These are phyloP conservation scores for Chiridota heheva DNA, from an alignment of 35 echinoderm and acorn worm genomes.

Conservation along the genomic window DNA sequence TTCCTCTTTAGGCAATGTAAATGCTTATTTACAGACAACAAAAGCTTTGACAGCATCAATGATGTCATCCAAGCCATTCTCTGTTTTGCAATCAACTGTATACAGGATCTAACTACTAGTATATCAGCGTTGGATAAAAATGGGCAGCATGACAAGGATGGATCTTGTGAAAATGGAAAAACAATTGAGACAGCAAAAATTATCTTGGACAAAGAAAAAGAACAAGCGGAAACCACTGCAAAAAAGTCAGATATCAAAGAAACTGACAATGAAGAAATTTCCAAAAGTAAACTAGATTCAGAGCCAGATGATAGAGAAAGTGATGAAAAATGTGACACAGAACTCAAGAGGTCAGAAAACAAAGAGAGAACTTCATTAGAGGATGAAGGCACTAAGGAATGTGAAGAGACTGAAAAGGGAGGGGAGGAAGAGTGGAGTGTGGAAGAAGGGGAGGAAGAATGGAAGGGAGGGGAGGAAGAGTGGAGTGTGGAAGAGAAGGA, in stretches of 20 bases:
- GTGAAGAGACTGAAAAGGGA: not conserved
- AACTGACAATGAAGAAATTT: not conserved
- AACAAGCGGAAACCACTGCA: not conserved
- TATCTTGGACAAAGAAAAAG: not conserved
- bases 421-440: not conserved
- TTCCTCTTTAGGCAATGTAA: constrained; percentile 64
- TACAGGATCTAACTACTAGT: constrained; percentile 1
- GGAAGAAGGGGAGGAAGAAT: constrained; percentile 28
- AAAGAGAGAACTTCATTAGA: not conserved
- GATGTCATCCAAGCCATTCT: constrained; percentile 67
- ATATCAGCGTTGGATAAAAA: not conserved
- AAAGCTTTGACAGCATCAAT: constrained; percentile 81
- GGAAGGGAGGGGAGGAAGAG: not conserved
- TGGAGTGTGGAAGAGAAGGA: constrained; percentile 45
- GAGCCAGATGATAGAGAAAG: not conserved
- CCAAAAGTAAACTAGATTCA: not conserved
- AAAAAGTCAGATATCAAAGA: not conserved
- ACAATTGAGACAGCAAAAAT: not conserved
- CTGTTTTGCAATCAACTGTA: constrained; percentile 66
- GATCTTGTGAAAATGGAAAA: not conserved
- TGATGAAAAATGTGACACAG: not conserved
- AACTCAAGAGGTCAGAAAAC: not conserved
- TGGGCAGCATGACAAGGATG: not conserved
- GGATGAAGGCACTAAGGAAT: constrained; percentile 5
- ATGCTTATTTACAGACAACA: constrained; percentile 76